A percentile compares a stretch with the other conserved stretches of the same genome.
Conservation (phyloP, 1,140 invertebrate genomes). For the Cydia splendana region DNA sequence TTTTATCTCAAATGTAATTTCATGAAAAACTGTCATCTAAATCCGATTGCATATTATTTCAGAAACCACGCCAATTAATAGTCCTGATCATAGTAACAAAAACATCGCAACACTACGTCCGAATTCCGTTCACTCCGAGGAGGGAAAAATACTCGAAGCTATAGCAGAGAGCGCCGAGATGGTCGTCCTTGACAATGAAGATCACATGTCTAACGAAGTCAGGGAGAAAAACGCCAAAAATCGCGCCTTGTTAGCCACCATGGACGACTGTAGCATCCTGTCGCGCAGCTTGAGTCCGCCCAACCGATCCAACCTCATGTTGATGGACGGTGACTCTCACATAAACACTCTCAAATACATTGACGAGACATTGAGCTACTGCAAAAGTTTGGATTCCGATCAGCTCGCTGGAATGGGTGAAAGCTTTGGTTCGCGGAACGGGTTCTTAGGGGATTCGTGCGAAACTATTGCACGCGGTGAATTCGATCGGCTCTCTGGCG, state of each 20-base stretch:
- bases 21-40: conserved; percentile 4
- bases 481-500: conserved; percentile 57
- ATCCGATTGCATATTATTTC: conserved; percentile 41
- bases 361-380: conserved; percentile 79
- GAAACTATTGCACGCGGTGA: conserved; percentile 73
- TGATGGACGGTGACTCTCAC: conserved; percentile 82
- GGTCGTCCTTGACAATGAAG: conserved; percentile 69
- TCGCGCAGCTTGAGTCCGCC: conserved; percentile 76
- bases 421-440: conserved; percentile 76
- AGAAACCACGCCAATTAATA: conserved; percentile 77
- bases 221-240: conserved; percentile 70
- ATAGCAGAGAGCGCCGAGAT: conserved; percentile 76
- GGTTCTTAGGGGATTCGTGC: conserved; percentile 72
- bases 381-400: conserved; percentile 76
- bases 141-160: conserved; percentile 70
- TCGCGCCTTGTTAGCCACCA: conserved; percentile 71
- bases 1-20: neutral
- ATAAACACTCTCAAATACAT: conserved; percentile 82
- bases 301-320: conserved; percentile 67
- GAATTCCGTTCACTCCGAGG: conserved; percentile 69
- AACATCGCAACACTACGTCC: conserved; percentile 60
- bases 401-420: conserved; percentile 74
- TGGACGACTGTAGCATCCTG: conserved; percentile 77
- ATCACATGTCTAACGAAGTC: conserved; percentile 62
- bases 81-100: conserved; percentile 69